phyloP scores from a whole-genome alignment of 2,797 vertebrate genomes.

The Galago senegalensis region DNA sequence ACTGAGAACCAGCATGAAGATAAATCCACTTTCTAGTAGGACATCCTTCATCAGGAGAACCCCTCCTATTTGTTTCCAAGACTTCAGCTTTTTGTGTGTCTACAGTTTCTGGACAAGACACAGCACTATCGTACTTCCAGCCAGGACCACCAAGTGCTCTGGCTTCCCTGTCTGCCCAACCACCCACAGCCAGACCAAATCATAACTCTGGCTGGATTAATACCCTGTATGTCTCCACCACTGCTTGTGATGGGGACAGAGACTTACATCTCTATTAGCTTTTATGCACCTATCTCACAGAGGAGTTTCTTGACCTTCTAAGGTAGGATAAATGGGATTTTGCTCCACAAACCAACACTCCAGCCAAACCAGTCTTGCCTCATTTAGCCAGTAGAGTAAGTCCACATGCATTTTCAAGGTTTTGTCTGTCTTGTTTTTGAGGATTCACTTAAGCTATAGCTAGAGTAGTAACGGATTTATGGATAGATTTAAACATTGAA shows the following conservation, averaged over 20 bases:
- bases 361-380: conserved; percentile 92
- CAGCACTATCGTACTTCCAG: conserved; percentile 65
- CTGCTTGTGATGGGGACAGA: conserved; percentile 89
- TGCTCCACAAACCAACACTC: conserved; percentile 91
- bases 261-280: conserved; percentile 89
- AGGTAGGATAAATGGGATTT: conserved; percentile 93
- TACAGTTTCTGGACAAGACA: conserved; percentile 44
- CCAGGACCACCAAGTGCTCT: not conserved
- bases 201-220: conserved; percentile 88
- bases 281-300: conserved; percentile 90
- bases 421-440: conserved; percentile 91
- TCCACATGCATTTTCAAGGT: conserved; percentile 91
- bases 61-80: not conserved
- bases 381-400: conserved; percentile 92
- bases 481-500: conserved; percentile 91
- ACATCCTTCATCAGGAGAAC: not conserved
- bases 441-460: conserved; percentile 83
- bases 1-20: not conserved
- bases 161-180: conserved; percentile 12
- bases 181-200: conserved; percentile 92
- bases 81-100: not conserved
- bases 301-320: conserved; percentile 91
- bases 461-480: conserved; percentile 90
- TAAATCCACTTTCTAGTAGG: not conserved
- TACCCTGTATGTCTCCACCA: conserved; percentile 90